Conservation (phyloP, 2,888 invertebrate genomes). For the Uloborus plumipes region DNA sequence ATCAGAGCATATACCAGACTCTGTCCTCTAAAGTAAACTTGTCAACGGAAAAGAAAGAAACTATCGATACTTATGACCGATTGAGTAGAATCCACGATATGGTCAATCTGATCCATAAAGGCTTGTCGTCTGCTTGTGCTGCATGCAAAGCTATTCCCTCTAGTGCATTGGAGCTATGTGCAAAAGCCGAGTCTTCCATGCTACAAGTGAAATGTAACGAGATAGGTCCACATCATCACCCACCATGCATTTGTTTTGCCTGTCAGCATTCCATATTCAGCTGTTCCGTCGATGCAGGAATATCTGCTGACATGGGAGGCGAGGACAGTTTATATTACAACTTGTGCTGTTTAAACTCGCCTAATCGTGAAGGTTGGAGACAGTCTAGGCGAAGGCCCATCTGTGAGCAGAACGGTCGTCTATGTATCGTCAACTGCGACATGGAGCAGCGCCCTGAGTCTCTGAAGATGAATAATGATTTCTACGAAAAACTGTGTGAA, state of each 20-base stretch:
- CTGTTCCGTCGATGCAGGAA: not conserved
- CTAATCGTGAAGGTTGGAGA: constrained; percentile 45
- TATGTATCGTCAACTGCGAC: constrained; percentile 54
- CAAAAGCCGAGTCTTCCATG: constrained; percentile 11
- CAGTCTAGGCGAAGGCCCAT: constrained; percentile 43
- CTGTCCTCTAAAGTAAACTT: constrained; percentile 18
- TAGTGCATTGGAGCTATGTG: constrained; percentile 3
- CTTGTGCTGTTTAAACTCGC: constrained; percentile 35
- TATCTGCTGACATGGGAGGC: not conserved
- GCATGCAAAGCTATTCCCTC: constrained; percentile 54
- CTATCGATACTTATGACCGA: constrained; percentile 48
- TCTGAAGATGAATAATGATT: not conserved
- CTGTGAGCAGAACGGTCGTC: constrained; percentile 47
- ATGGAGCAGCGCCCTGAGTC: constrained; percentile 31
- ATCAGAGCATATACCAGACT: constrained; percentile 43
- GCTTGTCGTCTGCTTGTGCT: constrained; percentile 38
- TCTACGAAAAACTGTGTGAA: constrained; percentile 25
- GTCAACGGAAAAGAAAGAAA: not conserved
- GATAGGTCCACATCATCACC: constrained; percentile 41
- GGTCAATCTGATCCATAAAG: constrained; percentile 40
- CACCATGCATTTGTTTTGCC: constrained; percentile 51
- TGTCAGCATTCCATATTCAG: constrained; percentile 55
- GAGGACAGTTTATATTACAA: constrained; percentile 36
- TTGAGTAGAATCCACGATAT: constrained; percentile 42
- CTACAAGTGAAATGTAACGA: constrained; percentile 42